Evolutionary conservation across 1,140 invertebrate species (phyloP), one percentile per base, ranked within the genome.

Genomic region (Pachyrhynchus sulphureomaculatus): DNA sequence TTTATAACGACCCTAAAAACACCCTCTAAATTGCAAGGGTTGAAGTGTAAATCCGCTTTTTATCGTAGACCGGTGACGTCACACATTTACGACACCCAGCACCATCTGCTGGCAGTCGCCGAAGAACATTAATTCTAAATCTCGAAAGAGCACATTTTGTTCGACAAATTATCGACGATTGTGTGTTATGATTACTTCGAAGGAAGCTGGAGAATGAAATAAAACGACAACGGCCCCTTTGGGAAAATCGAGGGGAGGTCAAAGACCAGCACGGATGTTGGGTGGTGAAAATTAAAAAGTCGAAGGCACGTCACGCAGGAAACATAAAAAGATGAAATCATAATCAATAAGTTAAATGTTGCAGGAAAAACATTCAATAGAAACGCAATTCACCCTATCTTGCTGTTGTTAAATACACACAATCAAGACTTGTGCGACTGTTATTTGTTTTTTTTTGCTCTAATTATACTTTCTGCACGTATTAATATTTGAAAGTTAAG

Each of bases 161-260:
- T 55, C 36, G 48, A 51, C 48, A 51, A 51, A 36, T 51, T 51
- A 36, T 51, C 48, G 48, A 51, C 48, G 23, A 51, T 51, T 34
- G 48, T 51, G 48, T 32, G 32, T 51, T 51, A 36, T 51, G 48
- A 51, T 51, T 51, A 32, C 48, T 34, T 36, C 29, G 29, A n/a
- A 51, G 48, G 26, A 20, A 21, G 23, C 20, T 21, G 29, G 34
- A 36, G 36, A 51, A 51, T 51, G 21, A 36, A 51, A 51, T 51
- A 51, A 51, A 51, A 44, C 41, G 41, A 44, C 10, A 10, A 18
- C 41, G 20, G 20, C 15, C 41, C 41, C 41, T 23, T 44, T 15
- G 41, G 41, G 41, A 23, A n/a, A 20, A 12, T 4, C 21, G 4
- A 23, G 41, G 41, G 15, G 41, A 18, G 20, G 41, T 29, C 26